phyloP scores from a whole-genome alignment of 2,113 vertebrate species.

The Varanus salvator region DNA sequence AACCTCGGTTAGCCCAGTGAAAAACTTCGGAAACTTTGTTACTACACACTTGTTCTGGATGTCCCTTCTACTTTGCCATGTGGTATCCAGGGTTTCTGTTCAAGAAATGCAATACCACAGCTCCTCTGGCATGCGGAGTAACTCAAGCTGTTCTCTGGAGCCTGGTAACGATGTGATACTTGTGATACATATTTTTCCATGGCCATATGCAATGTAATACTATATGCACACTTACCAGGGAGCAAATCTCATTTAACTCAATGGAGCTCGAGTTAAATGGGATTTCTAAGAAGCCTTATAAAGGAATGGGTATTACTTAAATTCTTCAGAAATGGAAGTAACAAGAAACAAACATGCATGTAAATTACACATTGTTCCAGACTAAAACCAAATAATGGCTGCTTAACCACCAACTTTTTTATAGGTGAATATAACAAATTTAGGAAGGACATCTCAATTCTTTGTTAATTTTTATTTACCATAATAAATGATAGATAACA shows the following conservation, averaged over 20 bases:
- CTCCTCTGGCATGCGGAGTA: background rate
- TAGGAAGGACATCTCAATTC: background rate
- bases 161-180: background rate
- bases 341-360: background rate
- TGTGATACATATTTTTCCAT: background rate
- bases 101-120: background rate
- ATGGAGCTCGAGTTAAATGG: background rate
- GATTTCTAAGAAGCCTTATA: background rate
- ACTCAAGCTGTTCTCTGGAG: background rate
- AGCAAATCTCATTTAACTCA: background rate
- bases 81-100: background rate
- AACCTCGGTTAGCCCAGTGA: too few species aligned
- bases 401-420: background rate
- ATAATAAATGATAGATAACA: background rate
- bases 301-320: background rate
- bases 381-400: background rate
- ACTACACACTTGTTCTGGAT: background rate
- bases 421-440: background rate
- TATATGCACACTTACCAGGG: background rate
- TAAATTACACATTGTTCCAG: background rate
- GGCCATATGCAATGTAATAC: background rate
- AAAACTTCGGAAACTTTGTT: background rate
- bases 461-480: constrained; percentile 4
- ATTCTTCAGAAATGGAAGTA: background rate
- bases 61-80: background rate